phyloP scores from a whole-genome alignment of 2,888 invertebrate species.

The Pandemis corylana region DNA sequence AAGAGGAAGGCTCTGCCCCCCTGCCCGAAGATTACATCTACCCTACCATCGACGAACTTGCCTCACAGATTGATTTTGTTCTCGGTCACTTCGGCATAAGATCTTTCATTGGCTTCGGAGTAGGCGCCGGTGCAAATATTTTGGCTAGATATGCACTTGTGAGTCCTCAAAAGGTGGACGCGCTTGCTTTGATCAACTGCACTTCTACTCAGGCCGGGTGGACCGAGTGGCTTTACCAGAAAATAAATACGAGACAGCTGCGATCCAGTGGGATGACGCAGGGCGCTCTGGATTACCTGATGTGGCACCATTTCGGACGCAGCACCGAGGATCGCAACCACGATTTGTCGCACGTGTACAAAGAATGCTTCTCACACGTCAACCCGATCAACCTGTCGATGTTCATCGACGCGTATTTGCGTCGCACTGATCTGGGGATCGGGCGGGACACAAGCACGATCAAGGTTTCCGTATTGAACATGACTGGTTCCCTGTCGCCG shows the following conservation, averaged over 20 bases:
- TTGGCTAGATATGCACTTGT: slow-evolving; percentile 95
- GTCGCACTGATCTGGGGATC: slow-evolving; percentile 95
- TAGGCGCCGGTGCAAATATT: slow-evolving; percentile 98
- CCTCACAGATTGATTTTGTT: slow-evolving; percentile 95
- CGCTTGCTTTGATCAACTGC: slow-evolving; percentile 96
- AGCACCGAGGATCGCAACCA: slow-evolving; percentile 95
- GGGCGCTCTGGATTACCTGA: slow-evolving; percentile 96
- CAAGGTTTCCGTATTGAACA: slow-evolving; percentile 95
- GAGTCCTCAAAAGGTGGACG: slow-evolving; percentile 95
- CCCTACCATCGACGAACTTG: slow-evolving; percentile 98
- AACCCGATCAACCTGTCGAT: slow-evolving; percentile 97
- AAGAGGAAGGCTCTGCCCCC: slow-evolving; percentile 97
- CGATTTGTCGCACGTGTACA: slow-evolving; percentile 96
- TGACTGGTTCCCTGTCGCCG: slow-evolving; percentile 97
- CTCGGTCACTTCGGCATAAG: slow-evolving; percentile 95
- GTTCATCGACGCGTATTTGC: slow-evolving; percentile 97
- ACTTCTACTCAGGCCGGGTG: slow-evolving; percentile 97
- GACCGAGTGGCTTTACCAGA: slow-evolving; percentile 99
- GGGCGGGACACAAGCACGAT: slow-evolving; percentile 87
- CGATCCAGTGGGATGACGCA: slow-evolving; percentile 96
- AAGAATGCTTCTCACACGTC: slow-evolving; percentile 96
- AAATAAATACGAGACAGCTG: slow-evolving; percentile 95
- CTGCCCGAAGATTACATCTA: slow-evolving; percentile 95
- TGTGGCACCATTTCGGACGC: slow-evolving; percentile 99
- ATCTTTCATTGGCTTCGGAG: slow-evolving; percentile 97